Base-by-base conservation (phyloP, 2,797 vertebrate species). In the Acanthurus leucopareius region DNA sequence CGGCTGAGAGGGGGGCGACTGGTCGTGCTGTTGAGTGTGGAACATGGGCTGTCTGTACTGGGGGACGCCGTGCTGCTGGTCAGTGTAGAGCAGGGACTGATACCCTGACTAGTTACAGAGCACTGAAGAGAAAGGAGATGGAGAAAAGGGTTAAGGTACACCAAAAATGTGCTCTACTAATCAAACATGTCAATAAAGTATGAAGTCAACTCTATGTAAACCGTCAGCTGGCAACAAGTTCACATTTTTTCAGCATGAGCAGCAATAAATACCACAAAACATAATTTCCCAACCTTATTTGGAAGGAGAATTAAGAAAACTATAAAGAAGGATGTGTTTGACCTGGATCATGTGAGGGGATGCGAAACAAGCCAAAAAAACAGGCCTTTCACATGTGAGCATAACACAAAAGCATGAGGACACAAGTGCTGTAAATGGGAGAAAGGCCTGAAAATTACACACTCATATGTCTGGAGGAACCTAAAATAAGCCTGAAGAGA, bases 41-140 rank as follows among this genome's bases (percentile, higher is more conserved):
- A 99, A 64, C 97, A 99, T 32, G 98, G 98, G 63, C 98, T 99
- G 83, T 99, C 97, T 0, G 97, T 98, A 93, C 97, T 95, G 19
- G 98, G 98, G 5, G 98, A 99, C 0, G 98, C 96, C 0, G 98
- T 98, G 95, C 98, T 99, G 95, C 97, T 98, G 47, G 97, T 99
- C 86, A 99, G 95, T 19, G 97, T 99, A 40, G 98, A 99, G 79
- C 97, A 99, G 14, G 98, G 98, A 65, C 98, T 99, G 92, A 97
- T 97, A 22, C 97, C 97, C 91, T 95, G 97, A 88, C 96, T 97
- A 84, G 95, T 91, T 44, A 95, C 94, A 40, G 94, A 93, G 90
- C 96, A 96, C 98, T 98, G 88, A 69, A 20, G 67, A 78, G 38
- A 66, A 40, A 69, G 53, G 80, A 88, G 83, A 76, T 8, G 16